Conservation (phyloP, 2,797 vertebrate species). For the Falco peregrinus region DNA sequence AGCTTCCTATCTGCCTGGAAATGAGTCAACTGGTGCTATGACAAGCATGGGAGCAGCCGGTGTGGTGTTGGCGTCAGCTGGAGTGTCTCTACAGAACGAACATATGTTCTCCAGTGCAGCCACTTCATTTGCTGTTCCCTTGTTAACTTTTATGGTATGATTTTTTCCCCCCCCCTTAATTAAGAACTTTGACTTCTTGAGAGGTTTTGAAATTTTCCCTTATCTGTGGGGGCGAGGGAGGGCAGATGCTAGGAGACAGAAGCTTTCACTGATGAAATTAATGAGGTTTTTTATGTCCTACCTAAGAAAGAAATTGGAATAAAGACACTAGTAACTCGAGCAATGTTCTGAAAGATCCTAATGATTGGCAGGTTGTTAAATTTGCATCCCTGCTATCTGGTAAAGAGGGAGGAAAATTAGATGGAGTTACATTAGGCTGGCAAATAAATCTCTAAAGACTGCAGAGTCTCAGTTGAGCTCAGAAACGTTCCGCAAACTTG, state of each 20-base stretch:
- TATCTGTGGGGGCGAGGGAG: constrained; percentile 9
- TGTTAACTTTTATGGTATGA: constrained; percentile 25
- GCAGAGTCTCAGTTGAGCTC: background rate
- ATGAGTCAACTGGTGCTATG: constrained; percentile 17
- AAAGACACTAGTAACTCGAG: constrained; percentile 9
- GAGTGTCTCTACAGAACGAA: constrained; percentile 17
- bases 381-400: background rate
- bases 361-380: constrained; percentile 16
- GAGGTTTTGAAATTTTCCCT: background rate
- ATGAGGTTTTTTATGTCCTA: constrained; percentile 6
- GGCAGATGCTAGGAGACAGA: constrained; percentile 1
- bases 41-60: constrained; percentile 27
- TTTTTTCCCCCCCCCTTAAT: background rate
- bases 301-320: constrained; percentile 9
- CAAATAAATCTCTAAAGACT: background rate
- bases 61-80: constrained; percentile 28
- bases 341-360: background rate
- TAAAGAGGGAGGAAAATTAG: background rate
- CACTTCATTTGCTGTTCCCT: constrained; percentile 31
- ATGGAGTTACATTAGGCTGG: background rate
- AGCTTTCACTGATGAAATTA: constrained; percentile 18
- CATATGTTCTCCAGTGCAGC: constrained; percentile 29
- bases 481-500: background rate
- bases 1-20: constrained; percentile 11
- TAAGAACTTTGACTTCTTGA: constrained; percentile 47